phyloP scores from a whole-genome alignment of 2,888 invertebrate species.

The Luffia ferchaultella region DNA sequence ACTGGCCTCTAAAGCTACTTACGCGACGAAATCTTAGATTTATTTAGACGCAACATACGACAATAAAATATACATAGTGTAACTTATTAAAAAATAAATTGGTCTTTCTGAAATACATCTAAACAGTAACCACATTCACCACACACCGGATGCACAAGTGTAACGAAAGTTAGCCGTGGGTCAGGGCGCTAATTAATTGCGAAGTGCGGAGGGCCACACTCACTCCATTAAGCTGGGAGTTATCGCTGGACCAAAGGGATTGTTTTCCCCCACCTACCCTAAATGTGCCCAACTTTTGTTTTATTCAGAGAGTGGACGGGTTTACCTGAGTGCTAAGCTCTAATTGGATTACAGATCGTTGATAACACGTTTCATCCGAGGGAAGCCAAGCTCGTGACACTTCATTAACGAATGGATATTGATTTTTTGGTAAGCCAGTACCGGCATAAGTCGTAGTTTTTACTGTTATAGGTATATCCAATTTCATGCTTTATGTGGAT shows the following conservation, averaged over 20 bases:
- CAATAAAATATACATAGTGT: too few relatives aligned
- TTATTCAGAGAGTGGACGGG: constrained; percentile 38
- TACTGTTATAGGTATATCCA: too few relatives aligned
- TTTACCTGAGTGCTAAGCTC: constrained; percentile 42
- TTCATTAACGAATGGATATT: constrained; percentile 43
- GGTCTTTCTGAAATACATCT: too few relatives aligned
- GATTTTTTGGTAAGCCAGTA: constrained; percentile 28
- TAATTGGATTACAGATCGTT: constrained; percentile 59
- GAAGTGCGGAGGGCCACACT: constrained; percentile 33
- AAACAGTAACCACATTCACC: too few relatives aligned
- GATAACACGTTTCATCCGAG: constrained; percentile 50
- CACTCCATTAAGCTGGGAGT: constrained; percentile 52
- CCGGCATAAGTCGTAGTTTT: background rate
- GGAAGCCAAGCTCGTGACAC: constrained; percentile 32
- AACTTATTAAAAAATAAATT: too few relatives aligned
- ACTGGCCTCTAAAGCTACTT: too few relatives aligned
- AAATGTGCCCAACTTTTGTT: constrained; percentile 39
- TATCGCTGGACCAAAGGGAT: constrained; percentile 35
- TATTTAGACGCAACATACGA: too few relatives aligned
- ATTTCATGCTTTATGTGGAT: too few relatives aligned
- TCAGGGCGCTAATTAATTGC: constrained; percentile 51
- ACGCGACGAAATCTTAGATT: too few relatives aligned
- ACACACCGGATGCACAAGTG: constrained; percentile 1
- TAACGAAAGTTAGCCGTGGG: constrained; percentile 13
- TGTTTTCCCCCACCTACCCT: constrained; percentile 44